Conservation (phyloP, 2,888 invertebrate species). For the Rhagophthalmus giganteus region DNA sequence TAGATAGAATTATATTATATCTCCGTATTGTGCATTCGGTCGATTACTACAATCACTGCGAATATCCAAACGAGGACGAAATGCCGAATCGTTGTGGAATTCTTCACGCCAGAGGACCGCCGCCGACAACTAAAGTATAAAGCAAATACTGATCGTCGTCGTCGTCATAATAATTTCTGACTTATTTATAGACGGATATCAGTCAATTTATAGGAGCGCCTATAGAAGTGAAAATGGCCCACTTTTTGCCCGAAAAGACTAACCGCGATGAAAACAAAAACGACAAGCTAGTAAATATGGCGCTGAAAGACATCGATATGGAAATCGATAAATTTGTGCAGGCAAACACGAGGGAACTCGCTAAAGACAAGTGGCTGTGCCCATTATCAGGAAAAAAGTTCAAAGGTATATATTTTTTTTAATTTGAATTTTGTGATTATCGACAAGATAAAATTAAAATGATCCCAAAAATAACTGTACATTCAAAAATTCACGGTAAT, state of each 20-base stretch:
- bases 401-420: slow-evolving; percentile 63
- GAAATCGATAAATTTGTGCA: slow-evolving; percentile 95
- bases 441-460: no score
- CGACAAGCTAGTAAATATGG: slow-evolving; percentile 51
- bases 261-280: slow-evolving; percentile 70
- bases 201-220: slow-evolving; percentile 74
- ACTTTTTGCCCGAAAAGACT: slow-evolving; percentile 79
- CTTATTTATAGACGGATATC: slow-evolving; percentile 62
- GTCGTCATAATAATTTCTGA: no score
- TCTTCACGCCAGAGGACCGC: slow-evolving; percentile 92
- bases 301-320: slow-evolving; percentile 59
- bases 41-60: slow-evolving; percentile 98
- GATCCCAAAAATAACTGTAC: no score
- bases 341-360: slow-evolving; percentile 94
- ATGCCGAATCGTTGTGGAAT: slow-evolving; percentile 99
- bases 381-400: slow-evolving; percentile 99
- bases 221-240: slow-evolving; percentile 90
- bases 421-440: neutral
- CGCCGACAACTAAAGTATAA: slow-evolving; percentile 76
- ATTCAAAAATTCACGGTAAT: no score
- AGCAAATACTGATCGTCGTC: no score
- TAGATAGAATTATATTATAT: slow-evolving; percentile 85
- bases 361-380: slow-evolving; percentile 98
- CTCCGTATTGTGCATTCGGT: slow-evolving; percentile 96
- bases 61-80: slow-evolving; percentile 98